Conservation (phyloP, 2,888 invertebrate genomes). For the Tanaodytes sp. region DNA sequence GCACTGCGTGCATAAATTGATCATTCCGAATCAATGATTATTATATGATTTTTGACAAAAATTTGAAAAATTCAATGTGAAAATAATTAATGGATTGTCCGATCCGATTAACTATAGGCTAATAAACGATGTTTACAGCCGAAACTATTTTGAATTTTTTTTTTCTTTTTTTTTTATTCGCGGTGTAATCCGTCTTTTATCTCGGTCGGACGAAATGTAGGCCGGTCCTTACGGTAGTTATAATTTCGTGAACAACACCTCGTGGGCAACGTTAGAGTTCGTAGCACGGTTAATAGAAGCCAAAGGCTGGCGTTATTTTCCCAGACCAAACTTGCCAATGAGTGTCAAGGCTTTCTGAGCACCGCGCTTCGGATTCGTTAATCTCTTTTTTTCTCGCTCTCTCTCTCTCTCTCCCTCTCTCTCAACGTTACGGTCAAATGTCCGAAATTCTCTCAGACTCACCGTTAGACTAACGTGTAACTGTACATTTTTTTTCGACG, state of each 20-base stretch:
- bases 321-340: slow-evolving; percentile 52
- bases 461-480: slow-evolving; percentile 67
- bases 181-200: slow-evolving; percentile 23
- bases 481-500: slow-evolving; percentile 61
- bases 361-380: slow-evolving; percentile 41
- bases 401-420: too few relatives aligned
- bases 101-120: too few relatives aligned
- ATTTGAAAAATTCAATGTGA: too few relatives aligned
- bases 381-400: too few relatives aligned
- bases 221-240: slow-evolving; percentile 41
- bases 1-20: too few relatives aligned
- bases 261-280: slow-evolving; percentile 14
- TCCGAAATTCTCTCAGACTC: slow-evolving; percentile 64
- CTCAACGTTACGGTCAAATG: slow-evolving; percentile 54
- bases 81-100: too few relatives aligned
- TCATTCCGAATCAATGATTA: too few relatives aligned
- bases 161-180: slow-evolving; percentile 15
- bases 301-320: slow-evolving; percentile 56
- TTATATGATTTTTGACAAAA: too few relatives aligned
- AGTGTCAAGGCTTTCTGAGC: slow-evolving; percentile 58
- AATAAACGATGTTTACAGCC: too few relatives aligned
- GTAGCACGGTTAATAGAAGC: slow-evolving; percentile 24
- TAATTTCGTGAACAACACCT: slow-evolving; percentile 32
- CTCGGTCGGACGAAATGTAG: slow-evolving; percentile 25
- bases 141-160: too few relatives aligned